Evolutionary conservation across 53 echinoderm and acorn worm species (phyloP).

Genomic region (Arbacia lixula): DNA sequence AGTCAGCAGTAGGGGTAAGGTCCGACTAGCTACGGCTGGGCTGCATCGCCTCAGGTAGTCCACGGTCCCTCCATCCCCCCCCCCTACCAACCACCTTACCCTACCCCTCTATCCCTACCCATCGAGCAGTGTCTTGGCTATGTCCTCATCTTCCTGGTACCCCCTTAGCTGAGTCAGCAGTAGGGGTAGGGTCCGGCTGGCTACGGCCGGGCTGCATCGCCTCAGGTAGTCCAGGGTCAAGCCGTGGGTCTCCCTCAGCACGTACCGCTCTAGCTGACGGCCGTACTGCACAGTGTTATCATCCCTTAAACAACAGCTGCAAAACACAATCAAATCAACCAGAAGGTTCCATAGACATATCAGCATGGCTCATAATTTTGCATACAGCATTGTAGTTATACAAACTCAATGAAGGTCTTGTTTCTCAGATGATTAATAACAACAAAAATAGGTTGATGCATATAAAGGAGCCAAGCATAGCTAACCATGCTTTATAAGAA

Average conservation of each 20-base stretch:
- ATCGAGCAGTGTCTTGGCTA: conserved; percentile 75
- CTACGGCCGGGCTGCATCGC: conserved; percentile 55
- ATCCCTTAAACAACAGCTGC: conserved; percentile 73
- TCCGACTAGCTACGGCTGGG: conserved; percentile 36
- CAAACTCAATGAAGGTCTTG: no score
- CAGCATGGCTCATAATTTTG: no score
- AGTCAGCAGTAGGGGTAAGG: conserved; percentile 74
- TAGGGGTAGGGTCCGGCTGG: conserved; percentile 62
- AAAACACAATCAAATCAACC: no score
- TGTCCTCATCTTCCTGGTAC: conserved; percentile 72
- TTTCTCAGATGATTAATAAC: no score
- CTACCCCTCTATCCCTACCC: no score
- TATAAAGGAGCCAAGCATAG: no score
- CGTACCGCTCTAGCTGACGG: conserved; percentile 73
- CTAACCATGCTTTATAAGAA: no score
- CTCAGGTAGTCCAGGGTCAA: conserved; percentile 76
- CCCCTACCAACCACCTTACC: no score
- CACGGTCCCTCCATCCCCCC: no score
- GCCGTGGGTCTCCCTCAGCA: conserved; percentile 76
- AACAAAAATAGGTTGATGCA: no score
- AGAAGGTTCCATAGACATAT: no score
- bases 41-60: conserved; percentile 72
- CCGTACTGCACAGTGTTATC: conserved; percentile 61
- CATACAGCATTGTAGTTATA: no score
- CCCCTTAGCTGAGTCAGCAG: conserved; percentile 67